Conservation (phyloP, 2,113 vertebrate genomes). For the Choloepus hoffmanni region DNA sequence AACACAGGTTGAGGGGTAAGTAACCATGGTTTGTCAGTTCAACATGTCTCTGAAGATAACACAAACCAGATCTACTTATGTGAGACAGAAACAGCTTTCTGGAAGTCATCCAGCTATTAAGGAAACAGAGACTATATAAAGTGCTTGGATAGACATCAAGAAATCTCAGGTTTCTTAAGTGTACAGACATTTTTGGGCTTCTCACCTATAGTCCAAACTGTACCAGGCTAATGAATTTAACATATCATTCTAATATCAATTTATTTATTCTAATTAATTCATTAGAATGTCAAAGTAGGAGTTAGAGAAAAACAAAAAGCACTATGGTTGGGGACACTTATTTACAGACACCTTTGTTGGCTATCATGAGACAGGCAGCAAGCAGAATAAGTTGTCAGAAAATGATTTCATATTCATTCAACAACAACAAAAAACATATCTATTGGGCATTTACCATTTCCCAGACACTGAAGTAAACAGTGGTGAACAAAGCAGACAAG, state of each 20-base stretch:
- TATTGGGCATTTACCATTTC: not conserved
- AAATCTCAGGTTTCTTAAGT: not conserved
- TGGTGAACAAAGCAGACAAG: not conserved
- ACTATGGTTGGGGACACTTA: not conserved
- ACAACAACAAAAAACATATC: not conserved
- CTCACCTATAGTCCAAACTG: not conserved
- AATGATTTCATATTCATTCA: not conserved
- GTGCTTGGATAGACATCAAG: not conserved
- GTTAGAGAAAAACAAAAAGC: not conserved
- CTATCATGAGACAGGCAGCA: not conserved
- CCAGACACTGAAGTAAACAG: not conserved
- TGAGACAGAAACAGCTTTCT: constrained; percentile 31
- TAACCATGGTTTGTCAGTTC: constrained; percentile 57
- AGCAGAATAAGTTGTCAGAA: not conserved
- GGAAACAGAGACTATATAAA: not conserved
- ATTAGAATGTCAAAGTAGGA: not conserved
- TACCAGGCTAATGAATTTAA: not conserved
- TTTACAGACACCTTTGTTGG: not conserved
- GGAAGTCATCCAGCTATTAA: not conserved
- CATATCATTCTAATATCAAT: not conserved
- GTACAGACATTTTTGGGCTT: not conserved
- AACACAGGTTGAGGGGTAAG: constrained; percentile 59
- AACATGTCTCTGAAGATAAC: constrained; percentile 57
- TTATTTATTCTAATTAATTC: not conserved
- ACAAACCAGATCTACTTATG: constrained; percentile 26